Base-by-base conservation (phyloP, 2,797 vertebrate species). In the Steatocranus sp. region DNA sequence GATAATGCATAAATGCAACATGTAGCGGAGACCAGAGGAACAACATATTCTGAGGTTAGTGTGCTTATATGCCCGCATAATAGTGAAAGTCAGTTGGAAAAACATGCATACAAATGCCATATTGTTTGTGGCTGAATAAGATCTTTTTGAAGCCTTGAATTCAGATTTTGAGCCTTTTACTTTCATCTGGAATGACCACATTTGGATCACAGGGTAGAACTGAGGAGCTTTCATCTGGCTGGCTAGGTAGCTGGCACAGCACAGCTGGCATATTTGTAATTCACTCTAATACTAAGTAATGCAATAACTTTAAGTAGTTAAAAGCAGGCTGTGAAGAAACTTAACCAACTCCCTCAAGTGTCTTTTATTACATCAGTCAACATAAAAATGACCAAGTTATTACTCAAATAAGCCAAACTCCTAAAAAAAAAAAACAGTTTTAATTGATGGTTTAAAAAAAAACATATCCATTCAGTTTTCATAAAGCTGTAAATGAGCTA, bases 331-430 rank as follows among this genome's bases (percentile, higher is more conserved):
- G 2, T 66, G 34, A 41, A 25, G n/a, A 25, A 43, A 43, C 63
- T 11, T 14, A 0, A 2, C 38, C 15, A 27, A 46, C 0, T 70
- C 3, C 4, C 0, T 70, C 23, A 11, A 27, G 0, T 18, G 15
- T 46, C 36, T 23, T 23, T 66, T 41, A 66, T 41, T 66, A 66
- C 36, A 41, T 15, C n/a, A 66, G 12, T 41, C 34, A 66, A 3
- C 61, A 66, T 66, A 0, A 66, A 41, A 23, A 66, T 4, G 15
- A 23, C 7, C 1, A 14, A 41, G 7, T 23, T 66, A 23, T 66
- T 27, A 70, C 23, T 3, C 23, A 46, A 30, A 30, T 30, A 27
- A 70, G 23, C 23, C 15, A 30, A 41, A 18, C 66, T 27, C 23
- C 41, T 27, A 70, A 46, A 46, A 70, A 18, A 15, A 25, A 11